Conservation (phyloP, 2,888 invertebrate species). For the Cephus runcator region DNA sequence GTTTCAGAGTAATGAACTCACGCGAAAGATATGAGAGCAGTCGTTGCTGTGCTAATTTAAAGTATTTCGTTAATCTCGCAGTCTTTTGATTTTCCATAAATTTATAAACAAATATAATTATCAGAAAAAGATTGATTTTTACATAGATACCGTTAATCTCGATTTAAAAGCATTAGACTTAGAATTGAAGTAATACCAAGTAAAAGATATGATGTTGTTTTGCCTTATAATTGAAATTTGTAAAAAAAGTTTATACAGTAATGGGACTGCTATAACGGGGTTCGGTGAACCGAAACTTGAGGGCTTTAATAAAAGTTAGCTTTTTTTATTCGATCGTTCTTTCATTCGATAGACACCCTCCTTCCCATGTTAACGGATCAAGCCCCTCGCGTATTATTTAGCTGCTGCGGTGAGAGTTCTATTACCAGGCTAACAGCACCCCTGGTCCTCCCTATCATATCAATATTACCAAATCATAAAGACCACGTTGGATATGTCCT, state of each 20-base stretch:
- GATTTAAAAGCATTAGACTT: not conserved
- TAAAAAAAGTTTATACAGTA: not conserved
- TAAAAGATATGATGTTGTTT: not conserved
- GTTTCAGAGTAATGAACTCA: not conserved
- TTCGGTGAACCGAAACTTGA: not conserved
- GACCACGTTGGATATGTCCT: not conserved
- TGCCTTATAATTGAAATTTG: not conserved
- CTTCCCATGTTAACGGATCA: not conserved
- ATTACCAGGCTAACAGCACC: not conserved
- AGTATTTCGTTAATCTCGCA: not conserved
- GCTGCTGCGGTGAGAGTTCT: not conserved
- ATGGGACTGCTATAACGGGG: not conserved
- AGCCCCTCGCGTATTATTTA: not conserved
- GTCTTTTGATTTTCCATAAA: not conserved
- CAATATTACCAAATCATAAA: slow-evolving; percentile 2
- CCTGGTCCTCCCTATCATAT: not conserved
- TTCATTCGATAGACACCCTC: not conserved
- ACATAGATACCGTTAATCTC: not conserved
- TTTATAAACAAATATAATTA: not conserved
- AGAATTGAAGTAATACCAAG: not conserved
- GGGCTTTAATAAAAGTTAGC: not conserved
- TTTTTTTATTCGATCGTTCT: not conserved
- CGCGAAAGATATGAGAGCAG: not conserved
- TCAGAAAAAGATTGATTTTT: not conserved
- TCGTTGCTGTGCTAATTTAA: not conserved